These are phyloP conservation scores for Echinometra lucunter DNA, from an alignment of 53 echinoderm and acorn worm genomes.

Conservation along the genomic window DNA sequence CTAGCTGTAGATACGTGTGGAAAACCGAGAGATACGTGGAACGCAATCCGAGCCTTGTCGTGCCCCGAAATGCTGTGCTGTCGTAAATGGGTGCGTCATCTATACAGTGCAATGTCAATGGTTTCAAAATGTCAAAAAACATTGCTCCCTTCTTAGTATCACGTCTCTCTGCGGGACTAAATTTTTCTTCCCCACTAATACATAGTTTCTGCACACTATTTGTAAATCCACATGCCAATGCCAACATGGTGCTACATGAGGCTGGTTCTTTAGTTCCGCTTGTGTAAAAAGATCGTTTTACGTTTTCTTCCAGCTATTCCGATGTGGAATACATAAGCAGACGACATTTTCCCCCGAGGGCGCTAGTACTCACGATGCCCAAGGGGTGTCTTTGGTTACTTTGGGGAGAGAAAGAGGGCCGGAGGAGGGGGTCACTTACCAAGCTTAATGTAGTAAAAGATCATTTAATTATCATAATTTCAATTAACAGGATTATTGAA, in stretches of 20 bases:
- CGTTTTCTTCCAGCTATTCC: not conserved
- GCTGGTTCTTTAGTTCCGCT: not conserved
- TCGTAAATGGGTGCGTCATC: not conserved
- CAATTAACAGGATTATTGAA: not conserved
- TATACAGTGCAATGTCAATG: not conserved
- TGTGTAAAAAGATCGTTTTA: not conserved
- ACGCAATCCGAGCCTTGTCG: not conserved
- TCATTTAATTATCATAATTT: not conserved
- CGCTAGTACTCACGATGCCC: not conserved
- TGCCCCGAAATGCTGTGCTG: not conserved
- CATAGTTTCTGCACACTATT: not conserved
- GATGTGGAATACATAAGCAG: not conserved
- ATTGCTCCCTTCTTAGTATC: not conserved
- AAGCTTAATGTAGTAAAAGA: not conserved
- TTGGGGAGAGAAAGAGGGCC: not conserved
- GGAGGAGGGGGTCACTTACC: not conserved
- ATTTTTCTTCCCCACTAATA: not conserved
- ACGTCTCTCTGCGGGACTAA: not conserved
- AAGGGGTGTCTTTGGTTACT: not conserved
- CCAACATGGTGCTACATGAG: not conserved
- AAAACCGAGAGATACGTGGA: not conserved
- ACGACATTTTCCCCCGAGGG: conserved; percentile 14
- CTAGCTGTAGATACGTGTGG: too few species aligned
- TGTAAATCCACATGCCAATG: not conserved
- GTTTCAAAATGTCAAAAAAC: not conserved